Evolutionary conservation across 2,797 vertebrate genomes (phyloP).

Genomic region (Squalus acanthias): DNA sequence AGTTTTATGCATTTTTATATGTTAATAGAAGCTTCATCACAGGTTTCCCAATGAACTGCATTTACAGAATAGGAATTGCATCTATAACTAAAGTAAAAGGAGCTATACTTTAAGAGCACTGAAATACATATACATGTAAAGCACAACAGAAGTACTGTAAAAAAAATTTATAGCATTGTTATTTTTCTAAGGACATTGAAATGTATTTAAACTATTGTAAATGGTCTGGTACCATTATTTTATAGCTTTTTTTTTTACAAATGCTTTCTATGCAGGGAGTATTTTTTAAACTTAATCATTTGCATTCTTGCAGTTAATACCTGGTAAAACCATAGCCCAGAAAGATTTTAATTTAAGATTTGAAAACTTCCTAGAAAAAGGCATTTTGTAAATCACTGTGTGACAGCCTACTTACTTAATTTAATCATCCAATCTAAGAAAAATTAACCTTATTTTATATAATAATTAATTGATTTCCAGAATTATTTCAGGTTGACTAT

Average conservation of each 20-base stretch:
- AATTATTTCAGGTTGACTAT: not conserved
- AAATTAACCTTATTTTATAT: not conserved
- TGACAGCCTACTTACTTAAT: not conserved
- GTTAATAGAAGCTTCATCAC: not conserved
- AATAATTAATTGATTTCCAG: not conserved
- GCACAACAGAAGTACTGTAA: not conserved
- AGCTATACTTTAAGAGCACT: not conserved
- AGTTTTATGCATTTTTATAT: not conserved
- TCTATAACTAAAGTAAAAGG: not conserved
- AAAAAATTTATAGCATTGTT: not conserved
- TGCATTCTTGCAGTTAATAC: not conserved
- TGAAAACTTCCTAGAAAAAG: not conserved
- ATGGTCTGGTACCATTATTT: conserved; percentile 8
- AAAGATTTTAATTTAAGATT: not conserved
- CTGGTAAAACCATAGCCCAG: not conserved
- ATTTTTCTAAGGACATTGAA: not conserved
- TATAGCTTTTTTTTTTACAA: not conserved
- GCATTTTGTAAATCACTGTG: not conserved
- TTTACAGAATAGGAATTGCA: not conserved
- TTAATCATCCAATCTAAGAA: not conserved
- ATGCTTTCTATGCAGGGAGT: not conserved
- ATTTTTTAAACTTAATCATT: not conserved
- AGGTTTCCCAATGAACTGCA: not conserved
- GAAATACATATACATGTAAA: conserved; percentile 7
- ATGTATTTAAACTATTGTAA: not conserved